Evolutionary conservation across 2,888 invertebrate species (phyloP), one percentile per base, ranked within the genome.

Genomic region (Ochropacha duplaris): DNA sequence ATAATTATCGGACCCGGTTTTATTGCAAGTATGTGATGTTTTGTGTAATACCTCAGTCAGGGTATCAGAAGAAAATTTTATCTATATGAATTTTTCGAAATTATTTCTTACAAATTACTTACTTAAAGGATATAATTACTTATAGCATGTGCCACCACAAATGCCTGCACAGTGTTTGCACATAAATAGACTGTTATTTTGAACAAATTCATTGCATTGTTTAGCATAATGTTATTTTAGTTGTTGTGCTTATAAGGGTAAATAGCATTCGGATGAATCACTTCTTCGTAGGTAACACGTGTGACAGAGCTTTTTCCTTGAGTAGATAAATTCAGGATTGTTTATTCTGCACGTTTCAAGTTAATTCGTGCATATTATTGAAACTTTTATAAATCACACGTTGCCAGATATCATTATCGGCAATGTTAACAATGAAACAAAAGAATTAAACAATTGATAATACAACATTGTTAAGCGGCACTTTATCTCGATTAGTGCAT

Each of bases 361-460:
- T 2, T 44, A 44, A 44, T 6, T 14, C 11, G 19, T 19, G 44
- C 9, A 39, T 39, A 16, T 39, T 39, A 39, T 39, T 5, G n/a
- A 9, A 3, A 44, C 16, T 44, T 19, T 31, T 6, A 19, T 19
- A n/a, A n/a, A 44, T 44, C 19, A 44, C 44, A 44, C 44, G 44
- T 44, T 44, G 19, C 16, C n/a, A n/a, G n/a, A n/a, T n/a, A n/a
- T n/a, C n/a, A n/a, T n/a, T n/a, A n/a, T n/a, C n/a, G 19, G 3
- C 19, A 19, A 44, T 44, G 19, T 44, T 64, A 58, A 81, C 81
- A 81, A 81, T 78, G 72, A 71, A 74, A 77, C 79, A 79, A 81
- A 74, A 66, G 63, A 66, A 57, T 54, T 22, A 64, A 71, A 71
- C 66, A 65, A 59, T 44, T 60, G 31, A 60, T 44, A 36, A 36